Evolutionary conservation across 2,888 invertebrate species (phyloP).

Genomic region (Conus canariensis): DNA sequence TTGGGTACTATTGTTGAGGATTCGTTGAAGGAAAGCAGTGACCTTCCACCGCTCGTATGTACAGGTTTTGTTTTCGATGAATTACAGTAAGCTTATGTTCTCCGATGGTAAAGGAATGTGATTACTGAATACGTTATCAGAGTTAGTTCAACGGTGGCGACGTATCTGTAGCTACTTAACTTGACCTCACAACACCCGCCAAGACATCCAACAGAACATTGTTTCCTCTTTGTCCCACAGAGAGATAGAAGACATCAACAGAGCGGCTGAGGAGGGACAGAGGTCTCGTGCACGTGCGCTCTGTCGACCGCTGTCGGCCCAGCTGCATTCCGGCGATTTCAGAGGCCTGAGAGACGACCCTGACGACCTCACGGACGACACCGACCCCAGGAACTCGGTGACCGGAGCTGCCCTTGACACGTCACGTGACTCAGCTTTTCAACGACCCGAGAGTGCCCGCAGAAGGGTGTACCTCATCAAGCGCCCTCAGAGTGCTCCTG

Average conservation of each 20-base stretch:
- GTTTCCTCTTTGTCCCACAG: background rate
- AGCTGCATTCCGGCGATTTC: constrained; percentile 26
- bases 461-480: constrained; percentile 43
- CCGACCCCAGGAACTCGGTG: constrained; percentile 17
- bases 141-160: too few relatives aligned
- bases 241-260: constrained; percentile 39
- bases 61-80: too few relatives aligned
- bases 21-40: too few relatives aligned
- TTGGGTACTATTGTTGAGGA: too few relatives aligned
- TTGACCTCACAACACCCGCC: too few relatives aligned
- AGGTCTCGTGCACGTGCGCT: too few relatives aligned
- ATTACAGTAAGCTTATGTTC: too few relatives aligned
- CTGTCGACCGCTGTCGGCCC: background rate
- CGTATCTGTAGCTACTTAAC: too few relatives aligned
- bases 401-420: background rate
- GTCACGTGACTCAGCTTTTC: background rate
- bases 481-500: constrained; percentile 39
- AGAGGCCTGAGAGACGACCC: background rate
- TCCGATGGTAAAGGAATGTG: too few relatives aligned
- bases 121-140: too few relatives aligned
- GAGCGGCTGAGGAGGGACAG: background rate
- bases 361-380: constrained; percentile 30
- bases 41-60: too few relatives aligned
- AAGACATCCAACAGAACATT: background rate
- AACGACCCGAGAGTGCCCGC: background rate